Base-by-base conservation (phyloP, 2,888 invertebrate species). In the Oligia strigilis region DNA sequence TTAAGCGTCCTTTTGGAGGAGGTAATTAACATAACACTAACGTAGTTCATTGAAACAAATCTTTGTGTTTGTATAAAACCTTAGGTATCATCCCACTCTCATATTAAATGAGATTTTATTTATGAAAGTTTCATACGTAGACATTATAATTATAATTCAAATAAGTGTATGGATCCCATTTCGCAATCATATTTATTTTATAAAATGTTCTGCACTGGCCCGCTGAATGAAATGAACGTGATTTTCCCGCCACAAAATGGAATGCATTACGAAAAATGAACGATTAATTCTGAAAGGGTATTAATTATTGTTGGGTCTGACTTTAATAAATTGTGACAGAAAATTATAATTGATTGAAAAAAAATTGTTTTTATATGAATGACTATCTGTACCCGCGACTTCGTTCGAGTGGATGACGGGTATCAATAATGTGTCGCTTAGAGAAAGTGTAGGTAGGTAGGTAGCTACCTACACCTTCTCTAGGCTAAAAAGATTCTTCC, bases 131-230 rank as follows among this genome's bases (percentile, higher is more conserved):
- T 66, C 69, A 72, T 65, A 49, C 55, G 36, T 40, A 58, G 62
- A 29, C n/a, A 46, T 52, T 29, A 65, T 69, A 77, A 77, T 83
- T 77, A 72, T 66, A 52, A 69, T 55, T 78, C 17, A 75, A 80
- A 72, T 72, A 80, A 52, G 19, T 64, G 60, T 43, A 23, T 46
- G 43, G 17, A 75, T 83, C 55, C 40, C 46, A 62, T 85, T 78
- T 76, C 17, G 55, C 23, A 76, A 73, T 81, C 49, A 76, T 73
- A 76, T 85, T 83, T 76, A 81, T 85, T 73, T 81, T 71, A 85
- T 29, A 29, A 29, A 29, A 29, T 23, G n/a, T 5, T 66, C 65
- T 55, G 60, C 58, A 55, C 36, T 67, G 55, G 9, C 46, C 19
- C 40, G 66, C n/a, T 58, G 40, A 36, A 66, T 58, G 36, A 64